Evolutionary conservation across 1,140 invertebrate species (phyloP), one percentile per base, ranked within the genome.

Genomic region (Tetramorium simillimum): DNA sequence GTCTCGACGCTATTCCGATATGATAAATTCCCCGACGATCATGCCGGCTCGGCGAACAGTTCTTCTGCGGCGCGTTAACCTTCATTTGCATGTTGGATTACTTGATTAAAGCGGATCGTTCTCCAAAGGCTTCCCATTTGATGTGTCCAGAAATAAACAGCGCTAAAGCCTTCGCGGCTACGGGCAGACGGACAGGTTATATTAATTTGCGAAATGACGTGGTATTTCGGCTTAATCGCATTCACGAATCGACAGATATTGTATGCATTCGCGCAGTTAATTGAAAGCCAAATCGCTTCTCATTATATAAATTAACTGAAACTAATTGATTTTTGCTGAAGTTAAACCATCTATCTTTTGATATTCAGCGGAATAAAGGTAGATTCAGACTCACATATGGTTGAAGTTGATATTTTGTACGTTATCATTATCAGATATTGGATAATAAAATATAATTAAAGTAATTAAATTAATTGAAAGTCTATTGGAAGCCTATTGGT

Each of bases 201-300:
- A 69, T 80, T 70, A 81, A 69, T 81, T 81, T 12, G 37, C 49
- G 33, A 80, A n/a, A 80, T 78, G 12, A 67, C 40, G 65, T 28
- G 62, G n/a, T 49, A 65, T 60, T 46, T 65, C 53, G 33, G 28
- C 2, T 65, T 78, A 67, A 80, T 80, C 69, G 14, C 49, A 43
- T 62, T 77, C 37, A 14, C 63, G 46, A 37, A 77, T 12, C 60
- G 46, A 37, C 14, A 37, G 12, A 49, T 33, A 33, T 18, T 28
- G 46, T 53, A 43, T 5, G 24, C 33, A 69, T 69, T 53, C 7
- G 37, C 37, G 56, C n/a, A 12, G 9, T 28, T 53, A 40, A 69
- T 70, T 40, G 9, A 10, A 51, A 81, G 14, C 24, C 33, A 53
- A 81, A 49, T 51, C 12, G 14, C 10, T 33, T 65, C 7, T 33